Percentiles rank a stretch among this genome's conserved stretches.
These are phyloP conservation scores for Gryllus bimaculatus DNA, from an alignment of 1,140 invertebrate genomes.

Conservation along the genomic window DNA sequence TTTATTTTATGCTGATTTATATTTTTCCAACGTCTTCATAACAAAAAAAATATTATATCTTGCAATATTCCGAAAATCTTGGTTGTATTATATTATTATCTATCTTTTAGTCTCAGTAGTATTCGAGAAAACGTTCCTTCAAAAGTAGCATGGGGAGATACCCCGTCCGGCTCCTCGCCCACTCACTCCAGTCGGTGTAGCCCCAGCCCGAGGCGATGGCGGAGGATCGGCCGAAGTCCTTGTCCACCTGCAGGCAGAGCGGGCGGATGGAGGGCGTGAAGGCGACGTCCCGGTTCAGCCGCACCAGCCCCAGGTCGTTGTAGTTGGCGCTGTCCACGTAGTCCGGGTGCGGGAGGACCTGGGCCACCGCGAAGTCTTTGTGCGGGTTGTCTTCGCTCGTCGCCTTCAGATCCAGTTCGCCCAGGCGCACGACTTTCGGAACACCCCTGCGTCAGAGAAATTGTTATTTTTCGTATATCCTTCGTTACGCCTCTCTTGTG, in stretches of 20 bases:
- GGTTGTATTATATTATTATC: no score
- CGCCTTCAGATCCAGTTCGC: slow-evolving; percentile 29
- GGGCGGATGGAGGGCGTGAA: slow-evolving; percentile 35
- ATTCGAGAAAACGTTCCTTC: no score
- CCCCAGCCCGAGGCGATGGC: slow-evolving; percentile 26
- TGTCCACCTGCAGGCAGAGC: slow-evolving; percentile 37
- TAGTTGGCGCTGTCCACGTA: slow-evolving; percentile 40
- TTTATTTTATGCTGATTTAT: no score
- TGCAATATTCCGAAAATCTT: no score
- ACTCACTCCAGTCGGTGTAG: slow-evolving; percentile 12
- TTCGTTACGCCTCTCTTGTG: no score
- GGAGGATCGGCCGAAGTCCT: slow-evolving; percentile 18
- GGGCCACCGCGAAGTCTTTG: slow-evolving; percentile 28
- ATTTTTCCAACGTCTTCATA: no score
- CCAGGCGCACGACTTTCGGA: slow-evolving; percentile 32
- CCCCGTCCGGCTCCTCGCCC: no score
- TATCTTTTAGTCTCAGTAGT: no score
- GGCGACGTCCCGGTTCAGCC: slow-evolving; percentile 31
- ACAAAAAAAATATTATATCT: no score
- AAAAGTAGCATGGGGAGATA: no score
- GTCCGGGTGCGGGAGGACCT: slow-evolving; percentile 33
- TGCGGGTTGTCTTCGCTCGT: slow-evolving; percentile 25
- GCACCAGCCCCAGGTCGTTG: slow-evolving; percentile 48
- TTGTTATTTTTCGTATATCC: no score
- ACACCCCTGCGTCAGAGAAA: slow-evolving; percentile 27